phyloP scores from a whole-genome alignment of 1,140 invertebrate species.

The Calliopsis andreniformis region DNA sequence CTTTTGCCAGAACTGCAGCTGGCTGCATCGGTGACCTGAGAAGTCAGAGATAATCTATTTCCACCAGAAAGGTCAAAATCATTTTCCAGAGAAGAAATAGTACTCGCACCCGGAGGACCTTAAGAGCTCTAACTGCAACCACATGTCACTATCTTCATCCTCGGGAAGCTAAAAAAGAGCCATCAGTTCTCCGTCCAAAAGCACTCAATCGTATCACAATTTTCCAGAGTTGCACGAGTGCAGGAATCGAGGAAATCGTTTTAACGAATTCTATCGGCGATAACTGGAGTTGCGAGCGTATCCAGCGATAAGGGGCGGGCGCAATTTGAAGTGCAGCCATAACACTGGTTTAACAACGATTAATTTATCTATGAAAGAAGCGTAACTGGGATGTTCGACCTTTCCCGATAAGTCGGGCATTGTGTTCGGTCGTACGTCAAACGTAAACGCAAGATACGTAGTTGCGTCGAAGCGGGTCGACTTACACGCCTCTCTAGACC shows the following conservation, averaged over 20 bases:
- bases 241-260: not conserved
- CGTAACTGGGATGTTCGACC: slow-evolving; percentile 79
- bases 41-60: too few relatives aligned
- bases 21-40: too few relatives aligned
- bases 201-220: not conserved
- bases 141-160: not conserved
- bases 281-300: slow-evolving; percentile 64
- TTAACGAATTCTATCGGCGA: slow-evolving; percentile 5
- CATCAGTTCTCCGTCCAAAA: not conserved
- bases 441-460: slow-evolving; percentile 67
- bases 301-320: slow-evolving; percentile 63
- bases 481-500: slow-evolving; percentile 66
- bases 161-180: not conserved
- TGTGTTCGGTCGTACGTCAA: slow-evolving; percentile 56
- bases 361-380: slow-evolving; percentile 76
- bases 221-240: not conserved
- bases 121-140: slow-evolving; percentile 1
- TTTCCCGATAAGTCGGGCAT: slow-evolving; percentile 76
- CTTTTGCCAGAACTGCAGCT: too few relatives aligned
- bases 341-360: slow-evolving; percentile 76
- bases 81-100: not conserved
- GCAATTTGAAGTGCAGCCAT: slow-evolving; percentile 76
- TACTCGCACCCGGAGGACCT: not conserved
- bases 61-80: not conserved
- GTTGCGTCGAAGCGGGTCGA: slow-evolving; percentile 63